Evolutionary conservation across 2,797 vertebrate genomes (phyloP), one percentile per base, ranked within the genome.

Genomic region (Botia almorhae): DNA sequence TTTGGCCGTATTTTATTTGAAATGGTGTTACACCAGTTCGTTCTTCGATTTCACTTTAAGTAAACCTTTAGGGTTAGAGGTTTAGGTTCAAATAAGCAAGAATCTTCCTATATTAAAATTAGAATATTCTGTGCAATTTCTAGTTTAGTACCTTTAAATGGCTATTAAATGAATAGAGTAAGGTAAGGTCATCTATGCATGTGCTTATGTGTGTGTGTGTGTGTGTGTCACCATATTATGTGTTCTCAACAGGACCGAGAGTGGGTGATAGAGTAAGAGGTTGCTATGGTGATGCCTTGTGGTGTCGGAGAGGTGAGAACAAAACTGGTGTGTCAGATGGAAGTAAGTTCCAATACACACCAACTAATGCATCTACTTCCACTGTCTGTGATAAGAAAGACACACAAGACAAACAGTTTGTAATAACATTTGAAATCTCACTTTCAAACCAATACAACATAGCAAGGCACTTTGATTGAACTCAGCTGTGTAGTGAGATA

Each of bases 261-360:
- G 16, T 63, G 60, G 46, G 68, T 68, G 63, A 83, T 23, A 26
- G 17, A 51, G 76, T 78, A 23, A 70, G 39, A 70, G 43, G 76
- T 70, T 78, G 76, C 67, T 60, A 78, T 70, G 55, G 76, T 61
- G 67, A 78, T 61, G 67, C 13, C 43, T 61, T 33, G 39, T 61
- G 55, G 12, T 78, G 43, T 69, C 67, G 50, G 43, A 78, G 43
- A 55, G 39, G 64, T 58, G 64, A 58, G 75, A 77, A 77, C 64
- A 26, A 69, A 77, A 58, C 36, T 33, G 51, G 67, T 58, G 36
- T 77, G 64, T 69, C 64, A 68, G 64, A 77, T 19, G 21, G 16
- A 68, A 23, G 16, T 56, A 17, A 43, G 63, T 56, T 72, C 60
- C 29, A 69, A 67, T 29, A 56, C 46, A 71, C 48, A 39, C 69